Percentiles rank a stretch among this genome's conserved stretches.
phyloP scores from a whole-genome alignment of 2,888 invertebrate genomes.

The Achlya flavicornis region DNA sequence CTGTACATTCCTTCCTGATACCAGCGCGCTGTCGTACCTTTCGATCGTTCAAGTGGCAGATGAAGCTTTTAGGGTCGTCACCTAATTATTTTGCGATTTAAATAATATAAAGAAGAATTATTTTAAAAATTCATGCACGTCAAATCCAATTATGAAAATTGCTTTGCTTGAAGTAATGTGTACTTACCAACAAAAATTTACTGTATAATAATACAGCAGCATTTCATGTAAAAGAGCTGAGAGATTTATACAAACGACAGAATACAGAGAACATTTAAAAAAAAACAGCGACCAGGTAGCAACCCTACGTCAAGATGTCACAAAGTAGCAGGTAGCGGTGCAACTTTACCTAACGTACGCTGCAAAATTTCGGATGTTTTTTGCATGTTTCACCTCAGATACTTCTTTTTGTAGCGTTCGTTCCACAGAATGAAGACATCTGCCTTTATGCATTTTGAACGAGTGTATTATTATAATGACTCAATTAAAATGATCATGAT shows the following conservation, averaged over 20 bases:
- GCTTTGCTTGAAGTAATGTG: too few relatives aligned
- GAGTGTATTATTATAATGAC: constrained; percentile 27
- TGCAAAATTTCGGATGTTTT: constrained; percentile 76
- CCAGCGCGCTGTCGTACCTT: constrained; percentile 81
- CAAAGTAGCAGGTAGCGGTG: constrained; percentile 80
- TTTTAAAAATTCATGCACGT: not conserved
- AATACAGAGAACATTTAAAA: not conserved
- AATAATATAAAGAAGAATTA: constrained; percentile 18
- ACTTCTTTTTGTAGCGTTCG: constrained; percentile 54
- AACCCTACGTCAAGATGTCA: constrained; percentile 79
- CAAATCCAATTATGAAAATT: not conserved
- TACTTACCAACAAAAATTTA: too few relatives aligned
- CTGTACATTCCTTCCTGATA: constrained; percentile 84
- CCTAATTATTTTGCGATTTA: constrained; percentile 47
- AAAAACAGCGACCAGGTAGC: constrained; percentile 40
- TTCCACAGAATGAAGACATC: constrained; percentile 61
- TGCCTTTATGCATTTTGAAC: constrained; percentile 44
- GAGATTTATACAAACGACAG: not conserved
- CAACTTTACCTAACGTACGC: constrained; percentile 63
- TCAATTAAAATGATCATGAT: constrained; percentile 23
- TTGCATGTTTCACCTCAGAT: constrained; percentile 59
- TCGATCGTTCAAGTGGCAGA: constrained; percentile 84
- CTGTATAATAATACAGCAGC: too few relatives aligned
- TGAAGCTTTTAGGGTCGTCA: constrained; percentile 82
- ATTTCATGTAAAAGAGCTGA: not conserved